These are phyloP conservation scores for Octopus bimaculoides DNA, from an alignment of 1,140 invertebrate genomes.

Conservation along the genomic window DNA sequence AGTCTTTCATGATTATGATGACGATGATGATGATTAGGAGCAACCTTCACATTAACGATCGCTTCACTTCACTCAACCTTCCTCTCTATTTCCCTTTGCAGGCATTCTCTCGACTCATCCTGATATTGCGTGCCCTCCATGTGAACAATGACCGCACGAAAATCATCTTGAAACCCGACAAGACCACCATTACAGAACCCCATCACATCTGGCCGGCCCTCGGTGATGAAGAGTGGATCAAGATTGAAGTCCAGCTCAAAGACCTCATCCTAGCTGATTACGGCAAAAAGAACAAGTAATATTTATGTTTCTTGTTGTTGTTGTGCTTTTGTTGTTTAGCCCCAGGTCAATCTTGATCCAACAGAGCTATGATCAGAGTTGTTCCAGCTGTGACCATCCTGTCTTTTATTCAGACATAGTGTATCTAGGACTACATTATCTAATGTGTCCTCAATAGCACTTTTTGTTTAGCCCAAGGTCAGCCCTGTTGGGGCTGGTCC, in stretches of 20 bases:
- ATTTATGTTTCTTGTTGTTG: constrained; percentile 13
- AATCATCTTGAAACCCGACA: constrained; percentile 97
- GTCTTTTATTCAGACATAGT: too few relatives aligned
- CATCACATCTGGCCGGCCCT: constrained; percentile 99
- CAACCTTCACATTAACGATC: too few relatives aligned
- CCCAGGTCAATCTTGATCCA: too few relatives aligned
- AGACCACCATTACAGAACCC: constrained; percentile 96
- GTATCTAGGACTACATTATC: too few relatives aligned
- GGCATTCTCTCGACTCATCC: constrained; percentile 95
- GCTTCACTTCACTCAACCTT: neutral
- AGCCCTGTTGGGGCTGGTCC: too few relatives aligned
- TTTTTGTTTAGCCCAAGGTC: too few relatives aligned
- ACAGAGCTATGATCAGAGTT: too few relatives aligned
- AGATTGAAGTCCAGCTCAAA: constrained; percentile 92
- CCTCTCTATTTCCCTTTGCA: constrained; percentile 43
- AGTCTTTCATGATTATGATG: too few relatives aligned
- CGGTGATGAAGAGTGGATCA: constrained; percentile 98
- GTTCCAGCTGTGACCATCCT: too few relatives aligned
- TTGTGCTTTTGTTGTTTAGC: too few relatives aligned
- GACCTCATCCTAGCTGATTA: constrained; percentile 99
- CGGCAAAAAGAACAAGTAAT: constrained; percentile 97
- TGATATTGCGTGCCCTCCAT: constrained; percentile 94
- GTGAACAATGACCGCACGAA: constrained; percentile 99
- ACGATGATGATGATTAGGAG: too few relatives aligned
- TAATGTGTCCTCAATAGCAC: too few relatives aligned